Conservation (phyloP, 2,113 vertebrate genomes). For the Delphinapterus leucas region DNA sequence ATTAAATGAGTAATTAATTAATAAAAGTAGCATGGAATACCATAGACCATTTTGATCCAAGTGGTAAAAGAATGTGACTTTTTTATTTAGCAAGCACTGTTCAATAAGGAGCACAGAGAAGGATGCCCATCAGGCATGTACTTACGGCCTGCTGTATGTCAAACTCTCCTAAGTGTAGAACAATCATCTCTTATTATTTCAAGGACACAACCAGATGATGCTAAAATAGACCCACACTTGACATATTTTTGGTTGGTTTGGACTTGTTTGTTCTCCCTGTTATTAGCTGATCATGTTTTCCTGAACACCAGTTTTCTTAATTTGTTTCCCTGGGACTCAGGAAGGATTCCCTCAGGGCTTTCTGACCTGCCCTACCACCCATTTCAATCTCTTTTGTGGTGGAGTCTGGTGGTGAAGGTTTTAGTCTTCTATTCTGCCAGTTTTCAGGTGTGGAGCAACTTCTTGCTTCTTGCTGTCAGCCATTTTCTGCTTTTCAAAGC, state of each 20-base stretch:
- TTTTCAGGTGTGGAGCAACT: neutral
- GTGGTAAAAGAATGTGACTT: neutral
- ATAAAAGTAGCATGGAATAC: neutral
- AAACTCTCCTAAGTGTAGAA: neutral
- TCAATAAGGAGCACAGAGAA: neutral
- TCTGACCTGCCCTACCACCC: fast-evolving
- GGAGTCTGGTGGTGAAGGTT: neutral
- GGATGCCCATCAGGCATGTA: neutral
- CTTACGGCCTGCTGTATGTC: neutral
- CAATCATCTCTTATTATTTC: neutral
- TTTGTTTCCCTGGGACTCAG: neutral
- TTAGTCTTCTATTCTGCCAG: neutral
- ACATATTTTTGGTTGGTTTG: neutral
- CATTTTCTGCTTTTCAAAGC: neutral
- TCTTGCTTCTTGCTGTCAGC: neutral
- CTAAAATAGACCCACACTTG: neutral
- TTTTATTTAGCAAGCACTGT: neutral
- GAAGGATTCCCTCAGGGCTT: neutral
- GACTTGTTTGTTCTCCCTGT: neutral
- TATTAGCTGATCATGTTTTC: neutral
- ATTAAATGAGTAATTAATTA: neutral
- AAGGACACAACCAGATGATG: neutral
- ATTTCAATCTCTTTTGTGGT: neutral
- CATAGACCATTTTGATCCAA: neutral
- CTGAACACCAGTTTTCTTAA: neutral